Base-by-base conservation (phyloP, 2,888 invertebrate genomes). In the Isotomurus palustris region DNA sequence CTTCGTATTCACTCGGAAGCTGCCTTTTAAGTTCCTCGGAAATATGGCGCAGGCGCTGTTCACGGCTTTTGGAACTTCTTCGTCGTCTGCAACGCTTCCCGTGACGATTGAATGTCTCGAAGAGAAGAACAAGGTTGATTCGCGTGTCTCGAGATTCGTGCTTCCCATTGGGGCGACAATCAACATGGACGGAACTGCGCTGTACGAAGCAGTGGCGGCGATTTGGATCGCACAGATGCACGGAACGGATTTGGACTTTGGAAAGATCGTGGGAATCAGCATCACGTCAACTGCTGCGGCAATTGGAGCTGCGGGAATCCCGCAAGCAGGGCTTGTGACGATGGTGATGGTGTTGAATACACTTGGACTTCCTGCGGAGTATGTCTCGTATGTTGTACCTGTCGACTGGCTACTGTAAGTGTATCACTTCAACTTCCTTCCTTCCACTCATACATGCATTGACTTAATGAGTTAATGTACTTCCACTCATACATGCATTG, bases 11-110 rank as follows among this genome's bases (percentile, higher is more conserved):
- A 88, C 89, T 0, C 83, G 89, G 72, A 86, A 84, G 66, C 80
- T 93, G 62, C 96, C 96, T 0, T 87, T 90, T 75, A 79, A 81
- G 54, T 88, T 85, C 70, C 83, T 91, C 53, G 85, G 82, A 3
- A 86, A 86, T 74, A 85, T 93, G 81, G 86, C 89, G 62, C 91
- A 92, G 72, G 94, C 95, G n/a, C 79, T 94, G 77, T 88, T 91
- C 2, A 95, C 95, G 1, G 95, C 95, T 36, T 95, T 96, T 75
- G 95, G 94, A 70, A 96, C 96, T 28, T 91, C 93, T 22, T 95
- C 94, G 27, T 88, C 88, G 85, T 60, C 64, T 19, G 67, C 67
- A 28, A 62, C 62, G 12, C 52, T 67, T 19, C 67, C 67, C 19
- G 55, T 67, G 8, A 62, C 67, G 6, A 59, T 64, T 22, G 25